Base-by-base conservation (phyloP, 1,140 invertebrate genomes). In the Tetraneura akinire region DNA sequence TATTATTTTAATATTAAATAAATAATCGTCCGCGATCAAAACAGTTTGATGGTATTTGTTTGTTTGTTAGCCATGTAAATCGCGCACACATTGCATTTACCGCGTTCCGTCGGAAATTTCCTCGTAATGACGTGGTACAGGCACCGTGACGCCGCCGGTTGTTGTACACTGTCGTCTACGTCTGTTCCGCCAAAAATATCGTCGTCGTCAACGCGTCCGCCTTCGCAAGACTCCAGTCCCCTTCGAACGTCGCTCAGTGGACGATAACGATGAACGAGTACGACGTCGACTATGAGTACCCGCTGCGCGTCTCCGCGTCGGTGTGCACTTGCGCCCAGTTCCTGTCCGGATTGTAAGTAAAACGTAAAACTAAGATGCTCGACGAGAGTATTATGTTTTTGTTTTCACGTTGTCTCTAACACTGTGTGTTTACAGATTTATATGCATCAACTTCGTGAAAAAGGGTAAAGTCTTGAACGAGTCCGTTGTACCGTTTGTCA, bases 401-500 rank as follows among this genome's bases (percentile, higher is more conserved):
- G n/a, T n/a, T n/a, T n/a, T n/a, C n/a, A n/a, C n/a, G n/a, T n/a
- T n/a, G n/a, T n/a, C n/a, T n/a, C n/a, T n/a, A n/a, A n/a, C n/a
- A n/a, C n/a, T 66, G 1, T 18, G 1, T 32, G 5, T 5, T 78
- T 88, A 83, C 84, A 92, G 91, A 55, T 85, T 92, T 53, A 90
- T 91, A 21, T 92, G 91, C 83, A 88, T 86, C 81, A 90, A 91
- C 85, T 91, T 90, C 85, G 87, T 91, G 11, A 85, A 85, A 82
- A 91, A 91, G 85, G 87, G 88, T 80, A 89, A 89, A 29, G 91
- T 91, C 8, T 90, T 89, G 14, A 91, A 93, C 83, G 87, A 90
- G 11, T 92, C 92, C 6, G 88, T 89, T 0, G 87, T 93, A 81
- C 91, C 92, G 70, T 94, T 94, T 86, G 86, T 93, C 76, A 91